Percentiles rank a stretch among this genome's conserved stretches.
phyloP scores from a whole-genome alignment of 2,888 invertebrate genomes.

The Sthenelais limicola region DNA sequence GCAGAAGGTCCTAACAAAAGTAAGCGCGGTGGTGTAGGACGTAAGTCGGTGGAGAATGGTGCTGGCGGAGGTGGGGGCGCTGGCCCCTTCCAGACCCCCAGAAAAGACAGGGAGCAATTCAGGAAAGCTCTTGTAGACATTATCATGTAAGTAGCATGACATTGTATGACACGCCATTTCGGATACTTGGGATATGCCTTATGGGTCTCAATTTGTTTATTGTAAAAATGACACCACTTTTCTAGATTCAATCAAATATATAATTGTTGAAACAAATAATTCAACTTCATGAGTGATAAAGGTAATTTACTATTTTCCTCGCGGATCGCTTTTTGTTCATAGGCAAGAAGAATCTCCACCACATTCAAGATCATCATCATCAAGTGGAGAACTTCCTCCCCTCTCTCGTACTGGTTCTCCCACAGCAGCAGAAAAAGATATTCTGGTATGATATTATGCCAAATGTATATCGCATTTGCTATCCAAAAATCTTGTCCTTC shows the following conservation, averaged over 20 bases:
- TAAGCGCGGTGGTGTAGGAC: constrained; percentile 31
- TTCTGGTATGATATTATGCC: constrained; percentile 69
- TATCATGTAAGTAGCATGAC: constrained; percentile 77
- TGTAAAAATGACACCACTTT: too few relatives aligned
- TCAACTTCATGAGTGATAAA: too few relatives aligned
- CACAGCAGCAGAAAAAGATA: constrained; percentile 70
- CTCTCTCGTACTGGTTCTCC: constrained; percentile 66
- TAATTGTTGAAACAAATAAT: too few relatives aligned
- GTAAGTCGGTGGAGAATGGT: constrained; percentile 40
- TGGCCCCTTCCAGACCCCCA: constrained; percentile 46
- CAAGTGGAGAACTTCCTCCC: constrained; percentile 61
- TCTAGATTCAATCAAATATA: too few relatives aligned
- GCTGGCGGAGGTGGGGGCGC: constrained; percentile 27
- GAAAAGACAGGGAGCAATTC: constrained; percentile 84
- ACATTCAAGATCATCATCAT: constrained; percentile 56
- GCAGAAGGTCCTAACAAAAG: constrained; percentile 60
- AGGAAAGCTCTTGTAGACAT: constrained; percentile 84
- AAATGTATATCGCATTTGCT: too few relatives aligned
- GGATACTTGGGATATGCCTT: too few relatives aligned
- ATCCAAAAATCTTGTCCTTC: background rate
- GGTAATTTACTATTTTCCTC: too few relatives aligned
- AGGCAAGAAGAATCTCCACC: constrained; percentile 66
- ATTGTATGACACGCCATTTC: too few relatives aligned
- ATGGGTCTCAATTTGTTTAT: too few relatives aligned
- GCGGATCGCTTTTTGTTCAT: too few relatives aligned